Conservation (phyloP, 2,797 vertebrate species). For the Epinephelus awoara region DNA sequence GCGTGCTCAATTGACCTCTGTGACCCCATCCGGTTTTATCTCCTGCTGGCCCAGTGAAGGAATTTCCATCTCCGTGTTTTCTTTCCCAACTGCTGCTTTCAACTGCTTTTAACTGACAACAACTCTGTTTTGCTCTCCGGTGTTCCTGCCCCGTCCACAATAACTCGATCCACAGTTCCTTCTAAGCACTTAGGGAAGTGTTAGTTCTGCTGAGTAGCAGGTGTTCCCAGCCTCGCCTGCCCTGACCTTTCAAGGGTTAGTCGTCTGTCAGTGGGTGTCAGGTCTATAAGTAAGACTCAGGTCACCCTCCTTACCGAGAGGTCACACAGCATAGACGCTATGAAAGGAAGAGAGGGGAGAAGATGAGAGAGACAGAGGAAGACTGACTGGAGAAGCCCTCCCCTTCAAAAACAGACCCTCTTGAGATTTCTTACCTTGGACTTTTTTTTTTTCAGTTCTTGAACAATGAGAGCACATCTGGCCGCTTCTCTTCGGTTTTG, state of each 20-base stretch:
- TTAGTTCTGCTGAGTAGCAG: conserved; percentile 88
- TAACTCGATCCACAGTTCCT: conserved; percentile 53
- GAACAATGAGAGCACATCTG: conserved; percentile 75
- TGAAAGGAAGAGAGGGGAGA: conserved; percentile 59
- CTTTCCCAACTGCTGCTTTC: conserved; percentile 60
- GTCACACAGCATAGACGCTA: conserved; percentile 87
- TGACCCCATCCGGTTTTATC: conserved; percentile 28
- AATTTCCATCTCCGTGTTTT: conserved; percentile 55
- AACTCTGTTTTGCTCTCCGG: conserved; percentile 68
- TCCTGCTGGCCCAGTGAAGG: conserved; percentile 36
- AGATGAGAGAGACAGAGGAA: conserved; percentile 62
- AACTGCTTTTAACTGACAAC: conserved; percentile 62
- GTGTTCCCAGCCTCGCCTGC: conserved; percentile 88
- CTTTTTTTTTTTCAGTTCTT: conserved; percentile 50
- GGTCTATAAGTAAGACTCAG: conserved; percentile 88
- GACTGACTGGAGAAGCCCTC: conserved; percentile 73
- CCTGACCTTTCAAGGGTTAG: conserved; percentile 89
- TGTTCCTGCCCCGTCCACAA: conserved; percentile 39
- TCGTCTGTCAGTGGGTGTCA: conserved; percentile 89
- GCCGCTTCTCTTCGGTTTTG: conserved; percentile 61
- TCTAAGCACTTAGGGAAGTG: conserved; percentile 66
- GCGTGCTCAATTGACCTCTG: conserved; percentile 29
- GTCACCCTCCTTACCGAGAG: conserved; percentile 88
- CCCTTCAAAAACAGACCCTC: conserved; percentile 51
- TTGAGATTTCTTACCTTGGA: conserved; percentile 68